Base-by-base conservation (phyloP, 2,888 invertebrate species). In the Drosophila tanythrix region DNA sequence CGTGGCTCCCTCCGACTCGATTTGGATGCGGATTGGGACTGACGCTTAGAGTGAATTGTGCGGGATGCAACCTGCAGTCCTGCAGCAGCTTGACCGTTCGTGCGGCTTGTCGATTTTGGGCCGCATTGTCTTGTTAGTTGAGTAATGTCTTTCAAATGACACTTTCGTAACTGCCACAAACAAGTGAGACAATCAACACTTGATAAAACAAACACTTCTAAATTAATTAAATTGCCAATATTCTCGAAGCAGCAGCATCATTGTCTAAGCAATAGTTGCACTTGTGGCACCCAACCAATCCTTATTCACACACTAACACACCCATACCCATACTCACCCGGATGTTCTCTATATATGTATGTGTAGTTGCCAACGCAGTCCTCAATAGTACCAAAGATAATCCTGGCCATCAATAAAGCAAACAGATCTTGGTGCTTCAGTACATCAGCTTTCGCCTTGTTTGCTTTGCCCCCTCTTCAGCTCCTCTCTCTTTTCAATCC, bases 191-290 rank as follows among this genome's bases (percentile, higher is more conserved):
- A 88, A 87, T 87, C 86, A 89, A 88, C 89, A 89, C 89, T 90
- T 88, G 84, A 84, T 89, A 90, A 86, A 90, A 77, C 90, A 90
- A 90, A 90, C 89, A 90, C 88, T 89, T 90, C 82, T 82, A 90
- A 89, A 90, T 90, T 90, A 90, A 90, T 90, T 90, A 90, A 90
- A 90, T 90, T 87, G 87, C 87, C 88, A 87, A 87, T 88, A 88
- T 87, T 75, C 86, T 86, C 74, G 74, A 83, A 82, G 83, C 83
- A 74, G 70, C 83, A 76, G 70, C 66, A 66, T 62, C 70, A 51
- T 15, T 66, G 64, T 43, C 51, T 70, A 25, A 67, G 63, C 77
- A 57, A 57, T n/a, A 31, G 70, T 53, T 69, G 71, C 66, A 69
- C 70, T 68, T 48, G 43, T 33, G 50, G n/a, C 36, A 53, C 61